Conservation (phyloP, 2,888 invertebrate genomes). For the Exocentrus adspersus region DNA sequence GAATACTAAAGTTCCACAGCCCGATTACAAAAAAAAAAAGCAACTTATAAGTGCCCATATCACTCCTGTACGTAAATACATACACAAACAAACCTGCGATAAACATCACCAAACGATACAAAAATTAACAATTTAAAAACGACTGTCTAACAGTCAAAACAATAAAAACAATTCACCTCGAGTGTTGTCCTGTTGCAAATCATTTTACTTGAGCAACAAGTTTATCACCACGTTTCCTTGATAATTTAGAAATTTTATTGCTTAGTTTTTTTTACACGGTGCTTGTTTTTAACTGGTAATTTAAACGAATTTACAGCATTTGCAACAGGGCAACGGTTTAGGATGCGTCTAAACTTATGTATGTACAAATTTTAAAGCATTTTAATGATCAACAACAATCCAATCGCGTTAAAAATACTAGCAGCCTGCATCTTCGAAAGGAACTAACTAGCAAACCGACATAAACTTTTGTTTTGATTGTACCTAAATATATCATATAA, state of each 20-base stretch:
- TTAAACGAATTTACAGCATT: conserved; percentile 1
- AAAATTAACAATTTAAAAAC: not conserved
- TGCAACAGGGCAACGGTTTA: conserved; percentile 36
- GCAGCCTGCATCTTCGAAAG: conserved; percentile 38
- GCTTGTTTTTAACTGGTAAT: too few species aligned
- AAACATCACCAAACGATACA: conserved; percentile 12
- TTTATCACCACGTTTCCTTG: conserved; percentile 25
- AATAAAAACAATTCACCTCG: conserved; percentile 3
- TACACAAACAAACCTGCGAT: conserved; percentile 9
- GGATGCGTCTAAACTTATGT: conserved; percentile 18
- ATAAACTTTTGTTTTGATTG: conserved; percentile 52
- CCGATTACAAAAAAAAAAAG: conserved; percentile 54
- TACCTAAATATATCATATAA: conserved; percentile 62
- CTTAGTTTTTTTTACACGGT: too few species aligned
- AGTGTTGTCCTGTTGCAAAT: conserved; percentile 21
- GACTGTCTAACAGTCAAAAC: conserved; percentile 4
- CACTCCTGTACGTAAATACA: conserved; percentile 48
- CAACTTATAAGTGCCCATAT: conserved; percentile 53
- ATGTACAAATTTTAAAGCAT: conserved; percentile 35
- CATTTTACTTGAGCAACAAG: conserved; percentile 22
- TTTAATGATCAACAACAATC: conserved; percentile 45
- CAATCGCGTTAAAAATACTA: conserved; percentile 43
- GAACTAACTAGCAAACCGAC: conserved; percentile 44
- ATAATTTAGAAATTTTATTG: conserved; percentile 23
- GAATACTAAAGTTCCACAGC: conserved; percentile 55